Evolutionary conservation across 1,140 invertebrate genomes (phyloP), one percentile per base, ranked within the genome.

Genomic region (Hirudo medicinalis): DNA sequence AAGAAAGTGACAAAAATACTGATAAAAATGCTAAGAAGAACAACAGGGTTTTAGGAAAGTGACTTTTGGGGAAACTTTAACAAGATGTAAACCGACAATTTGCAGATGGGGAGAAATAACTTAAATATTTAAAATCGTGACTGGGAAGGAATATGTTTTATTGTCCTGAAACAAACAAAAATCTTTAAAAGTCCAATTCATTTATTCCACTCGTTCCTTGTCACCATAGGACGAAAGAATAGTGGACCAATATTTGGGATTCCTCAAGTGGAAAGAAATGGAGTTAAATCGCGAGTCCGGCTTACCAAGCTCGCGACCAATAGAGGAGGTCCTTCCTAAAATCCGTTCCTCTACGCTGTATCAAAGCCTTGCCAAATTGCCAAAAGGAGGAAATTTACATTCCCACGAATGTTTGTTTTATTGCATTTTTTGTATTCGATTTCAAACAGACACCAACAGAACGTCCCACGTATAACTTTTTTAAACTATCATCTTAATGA

Each of bases 341-440:
- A 72, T 72, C 49, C 19, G 25, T 17, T 36, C 20, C 20, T 71
- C 71, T 29, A 57, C 70, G 8, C n/a, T 71, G 8, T 71, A 67
- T 27, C n/a, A 43, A 32, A 36, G 27, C 15, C 63, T 72, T 19
- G 40, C 40, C 57, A 49, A 27, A 43, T 49, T 72, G 20, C 71
- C 71, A 27, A 72, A 72, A 43, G 71, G 71, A 20, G 71, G 71
- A 40, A 53, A 55, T n/a, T 27, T 72, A 22, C 71, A 72, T 27
- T 60, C 57, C 25, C 71, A 72, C n/a, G 71, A 72, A 67, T 68
- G 71, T 72, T 49, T 49, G 71, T 36, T 49, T 15, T 49, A 49
- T 63, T 13, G 15, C 3, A 6, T n/a, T 19, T n/a, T 63, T 63
- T 19, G 8, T 19, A 15, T 25, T 32, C 22, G 11, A 63, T 13